Evolutionary conservation across 2,888 invertebrate genomes (phyloP).

Genomic region (Seira musarum): DNA sequence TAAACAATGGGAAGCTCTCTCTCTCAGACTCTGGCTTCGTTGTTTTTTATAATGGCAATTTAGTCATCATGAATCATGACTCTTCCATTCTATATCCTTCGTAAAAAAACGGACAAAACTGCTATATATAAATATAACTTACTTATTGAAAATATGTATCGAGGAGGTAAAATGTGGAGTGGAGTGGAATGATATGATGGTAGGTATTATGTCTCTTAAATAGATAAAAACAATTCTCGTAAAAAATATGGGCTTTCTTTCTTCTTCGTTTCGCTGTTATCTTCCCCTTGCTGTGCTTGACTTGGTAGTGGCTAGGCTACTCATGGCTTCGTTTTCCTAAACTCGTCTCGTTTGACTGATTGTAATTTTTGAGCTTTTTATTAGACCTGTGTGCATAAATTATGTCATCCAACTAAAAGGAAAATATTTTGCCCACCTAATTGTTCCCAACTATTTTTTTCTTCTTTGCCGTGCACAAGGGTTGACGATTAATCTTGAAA

Average conservation of each 20-base stretch:
- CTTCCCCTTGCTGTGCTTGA: no score
- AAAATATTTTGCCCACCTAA: no score
- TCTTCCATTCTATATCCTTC: background rate
- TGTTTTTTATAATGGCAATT: conserved; percentile 60
- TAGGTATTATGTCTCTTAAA: background rate
- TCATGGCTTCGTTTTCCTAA: background rate
- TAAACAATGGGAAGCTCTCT: conserved; percentile 58
- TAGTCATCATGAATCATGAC: conserved; percentile 60
- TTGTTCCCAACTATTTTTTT: no score
- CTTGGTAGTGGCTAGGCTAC: background rate
- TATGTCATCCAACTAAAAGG: background rate
- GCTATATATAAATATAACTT: background rate
- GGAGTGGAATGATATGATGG: background rate
- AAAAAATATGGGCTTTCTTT: background rate
- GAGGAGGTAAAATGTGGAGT: background rate
- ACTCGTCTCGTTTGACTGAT: background rate
- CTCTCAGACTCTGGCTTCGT: no score
- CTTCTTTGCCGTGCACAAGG: no score
- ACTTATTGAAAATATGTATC: background rate
- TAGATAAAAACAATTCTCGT: background rate
- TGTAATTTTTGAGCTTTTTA: background rate
- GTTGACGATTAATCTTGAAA: no score
- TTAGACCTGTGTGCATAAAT: background rate
- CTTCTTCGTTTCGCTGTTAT: background rate
- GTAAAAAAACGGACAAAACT: background rate